phyloP scores from a whole-genome alignment of 2,888 invertebrate species.

The Acanthosepion esculentum region DNA sequence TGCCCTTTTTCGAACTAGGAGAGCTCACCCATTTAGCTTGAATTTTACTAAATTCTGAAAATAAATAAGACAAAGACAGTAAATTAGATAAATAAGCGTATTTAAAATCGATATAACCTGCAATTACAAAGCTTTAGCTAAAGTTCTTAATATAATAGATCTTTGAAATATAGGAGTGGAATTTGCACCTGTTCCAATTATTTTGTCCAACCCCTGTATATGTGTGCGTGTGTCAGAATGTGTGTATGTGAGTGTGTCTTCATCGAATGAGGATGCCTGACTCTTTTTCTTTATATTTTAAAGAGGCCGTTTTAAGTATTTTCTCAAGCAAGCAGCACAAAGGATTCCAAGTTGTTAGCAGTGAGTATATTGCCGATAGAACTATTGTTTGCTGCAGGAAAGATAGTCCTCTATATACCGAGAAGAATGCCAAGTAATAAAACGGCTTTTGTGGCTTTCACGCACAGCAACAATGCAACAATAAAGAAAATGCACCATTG shows the following conservation, averaged over 20 bases:
- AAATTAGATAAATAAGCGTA: too few species aligned
- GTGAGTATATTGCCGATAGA: background rate
- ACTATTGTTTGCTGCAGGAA: background rate
- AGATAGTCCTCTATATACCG: background rate
- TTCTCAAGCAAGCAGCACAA: background rate
- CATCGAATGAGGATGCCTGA: background rate
- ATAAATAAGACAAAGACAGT: too few species aligned
- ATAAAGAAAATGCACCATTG: background rate
- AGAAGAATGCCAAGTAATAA: constrained; percentile 18
- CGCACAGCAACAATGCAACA: background rate
- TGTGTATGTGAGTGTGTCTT: background rate
- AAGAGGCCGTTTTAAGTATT: background rate
- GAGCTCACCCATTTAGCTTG: too few species aligned
- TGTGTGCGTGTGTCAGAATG: background rate
- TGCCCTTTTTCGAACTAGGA: too few species aligned
- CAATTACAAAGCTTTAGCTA: too few species aligned
- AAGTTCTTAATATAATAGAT: too few species aligned
- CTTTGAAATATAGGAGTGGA: too few species aligned
- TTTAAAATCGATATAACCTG: too few species aligned
- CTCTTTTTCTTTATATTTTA: background rate
- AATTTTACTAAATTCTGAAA: too few species aligned
- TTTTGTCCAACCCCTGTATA: too few species aligned
- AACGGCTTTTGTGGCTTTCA: constrained; percentile 20
- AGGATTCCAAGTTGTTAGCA: background rate
- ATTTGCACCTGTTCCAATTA: too few species aligned